Percentiles rank a stretch among this genome's conserved stretches.
phyloP scores from a whole-genome alignment of 2,888 invertebrate genomes.

The Drosophila tripunctata region DNA sequence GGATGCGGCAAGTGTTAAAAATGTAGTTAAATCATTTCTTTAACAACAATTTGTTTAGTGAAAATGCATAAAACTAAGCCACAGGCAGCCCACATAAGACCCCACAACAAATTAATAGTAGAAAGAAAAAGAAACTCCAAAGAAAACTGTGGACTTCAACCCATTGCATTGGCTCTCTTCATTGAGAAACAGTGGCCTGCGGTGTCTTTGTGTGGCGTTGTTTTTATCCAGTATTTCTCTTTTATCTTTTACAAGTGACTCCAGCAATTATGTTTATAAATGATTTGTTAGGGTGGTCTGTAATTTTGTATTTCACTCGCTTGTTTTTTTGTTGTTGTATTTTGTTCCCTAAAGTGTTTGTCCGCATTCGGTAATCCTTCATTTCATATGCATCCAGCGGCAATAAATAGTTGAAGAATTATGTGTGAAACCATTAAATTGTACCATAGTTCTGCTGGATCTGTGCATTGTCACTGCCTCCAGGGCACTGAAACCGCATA shows the following conservation, averaged over 20 bases:
- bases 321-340: neutral
- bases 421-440: conserved; percentile 73
- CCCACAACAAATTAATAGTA: neutral
- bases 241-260: conserved; percentile 52
- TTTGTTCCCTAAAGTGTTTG: conserved; percentile 13
- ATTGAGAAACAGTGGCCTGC: conserved; percentile 58
- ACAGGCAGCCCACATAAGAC: conserved; percentile 39
- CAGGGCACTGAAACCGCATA: conserved; percentile 37
- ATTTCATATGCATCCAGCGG: conserved; percentile 41
- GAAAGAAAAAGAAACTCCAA: neutral
- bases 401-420: conserved; percentile 60
- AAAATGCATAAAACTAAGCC: conserved; percentile 50
- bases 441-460: conserved; percentile 43
- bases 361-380: conserved; percentile 59
- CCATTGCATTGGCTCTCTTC: conserved; percentile 37
- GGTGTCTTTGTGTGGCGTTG: conserved; percentile 57
- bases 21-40: conserved; percentile 61
- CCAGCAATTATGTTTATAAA: conserved; percentile 70
- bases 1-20: conserved; percentile 70
- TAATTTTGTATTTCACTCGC: neutral
- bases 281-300: conserved; percentile 77
- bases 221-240: conserved; percentile 10
- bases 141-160: neutral
- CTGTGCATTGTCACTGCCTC: conserved; percentile 54
- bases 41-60: conserved; percentile 65